Base-by-base conservation (phyloP, 2,888 invertebrate species). In the Branchellion lobata region DNA sequence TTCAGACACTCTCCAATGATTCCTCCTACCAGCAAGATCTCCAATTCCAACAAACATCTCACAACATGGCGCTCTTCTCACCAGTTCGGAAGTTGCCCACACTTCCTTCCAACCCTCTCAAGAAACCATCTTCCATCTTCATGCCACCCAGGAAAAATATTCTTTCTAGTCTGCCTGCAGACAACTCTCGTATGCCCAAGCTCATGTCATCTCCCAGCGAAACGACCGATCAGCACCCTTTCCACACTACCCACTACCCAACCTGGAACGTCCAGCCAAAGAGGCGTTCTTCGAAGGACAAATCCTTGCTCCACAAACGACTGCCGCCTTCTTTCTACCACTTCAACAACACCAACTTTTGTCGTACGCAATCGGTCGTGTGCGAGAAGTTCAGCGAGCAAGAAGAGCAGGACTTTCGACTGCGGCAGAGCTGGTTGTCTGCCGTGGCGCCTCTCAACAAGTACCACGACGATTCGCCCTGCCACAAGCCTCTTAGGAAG, bases 71-170 rank as follows among this genome's bases (percentile, higher is more conserved):
- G 5, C 21, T n/a, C 3, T 57, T 24, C 21, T 24, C 61, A 57
- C 21, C 61, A 57, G 21, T 34, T n/a, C 1, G 77, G 31, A 77
- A 65, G 33, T 33, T 77, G 24, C 77, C 77, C 0, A n/a, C 40
- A 3, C 14, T 77, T 31, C 65, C 77, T 0, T 57, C 61, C 5
- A 57, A 8, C 21, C 3, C 61, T 3, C 65, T 65, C 1, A 77
- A 77, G 65, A 77, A 77, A 33, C 77, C 77, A 14, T 77, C 77
- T 27, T 77, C 77, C 1, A 33, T 77, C n/a, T 36, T 77, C n/a
- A 34, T 77, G 14, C 77, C 77, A n/a, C 53, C 53, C 5, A 29
- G 31, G 3, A 77, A 77, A 36, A 11, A 51, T 31, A 53, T 36
- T 11, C 24, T 77, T 29, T 33, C 65, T 14, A 65, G 24, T 27